These are phyloP conservation scores for Zaprionus obscuricornis DNA, from an alignment of 2,888 invertebrate species.

Conservation along the genomic window DNA sequence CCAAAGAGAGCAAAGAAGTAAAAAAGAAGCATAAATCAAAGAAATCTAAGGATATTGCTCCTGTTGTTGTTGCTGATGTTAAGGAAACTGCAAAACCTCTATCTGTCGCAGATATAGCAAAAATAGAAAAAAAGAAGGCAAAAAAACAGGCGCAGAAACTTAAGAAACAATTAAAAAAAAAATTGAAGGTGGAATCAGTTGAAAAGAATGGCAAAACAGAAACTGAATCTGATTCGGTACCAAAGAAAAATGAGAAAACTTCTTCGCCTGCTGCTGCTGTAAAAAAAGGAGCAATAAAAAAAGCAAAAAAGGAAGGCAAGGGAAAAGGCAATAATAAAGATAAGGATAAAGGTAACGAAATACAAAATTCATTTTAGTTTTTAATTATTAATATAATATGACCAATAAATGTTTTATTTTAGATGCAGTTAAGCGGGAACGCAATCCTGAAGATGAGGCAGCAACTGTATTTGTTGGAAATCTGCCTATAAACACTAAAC, in stretches of 20 bases:
- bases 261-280: slow-evolving; percentile 7
- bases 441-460: slow-evolving; percentile 59
- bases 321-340: too few relatives aligned
- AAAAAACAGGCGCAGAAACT: slow-evolving; percentile 72
- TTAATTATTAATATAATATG: too few relatives aligned
- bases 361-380: neutral
- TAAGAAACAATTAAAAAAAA: slow-evolving; percentile 57
- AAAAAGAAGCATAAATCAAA: slow-evolving; percentile 44
- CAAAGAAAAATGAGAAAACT: slow-evolving; percentile 13
- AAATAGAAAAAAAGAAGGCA: slow-evolving; percentile 70
- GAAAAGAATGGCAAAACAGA: neutral
- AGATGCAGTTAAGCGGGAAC: slow-evolving; percentile 42
- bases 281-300: slow-evolving; percentile 20
- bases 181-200: neutral
- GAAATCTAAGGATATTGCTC: slow-evolving; percentile 22
- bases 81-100: slow-evolving; percentile 32
- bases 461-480: slow-evolving; percentile 83
- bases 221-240: neutral
- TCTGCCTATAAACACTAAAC: slow-evolving; percentile 81
- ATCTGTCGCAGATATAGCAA: slow-evolving; percentile 48
- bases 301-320: slow-evolving; percentile 24
- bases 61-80: slow-evolving; percentile 5
- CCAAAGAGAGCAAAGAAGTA: slow-evolving; percentile 28
- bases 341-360: slow-evolving; percentile 43
- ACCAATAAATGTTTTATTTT: too few relatives aligned